Conservation (phyloP, 2,113 vertebrate species). For the Paracanthobrama guichenoti region DNA sequence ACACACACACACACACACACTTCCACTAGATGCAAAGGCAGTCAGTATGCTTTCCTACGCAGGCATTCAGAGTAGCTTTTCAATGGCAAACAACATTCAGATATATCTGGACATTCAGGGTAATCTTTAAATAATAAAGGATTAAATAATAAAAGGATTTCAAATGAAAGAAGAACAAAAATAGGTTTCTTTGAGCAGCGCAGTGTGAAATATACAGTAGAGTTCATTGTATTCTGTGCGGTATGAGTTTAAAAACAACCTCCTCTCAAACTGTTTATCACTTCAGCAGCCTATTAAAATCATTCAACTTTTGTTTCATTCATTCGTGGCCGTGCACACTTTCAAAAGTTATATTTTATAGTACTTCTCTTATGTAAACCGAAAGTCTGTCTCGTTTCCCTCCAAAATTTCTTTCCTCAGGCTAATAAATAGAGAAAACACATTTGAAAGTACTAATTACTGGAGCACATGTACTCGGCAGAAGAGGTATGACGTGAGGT, state of each 20-base stretch:
- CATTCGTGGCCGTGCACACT: not conserved
- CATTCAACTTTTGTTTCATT: not conserved
- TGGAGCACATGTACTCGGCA: slow-evolving; percentile 32
- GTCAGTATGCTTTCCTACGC: slow-evolving; percentile 32
- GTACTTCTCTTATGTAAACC: slow-evolving; percentile 41
- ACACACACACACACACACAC: slow-evolving; percentile 39
- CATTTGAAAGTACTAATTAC: slow-evolving; percentile 36
- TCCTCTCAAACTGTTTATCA: not conserved
- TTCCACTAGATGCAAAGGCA: slow-evolving; percentile 27
- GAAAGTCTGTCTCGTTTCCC: slow-evolving; percentile 6
- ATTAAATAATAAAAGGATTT: slow-evolving; percentile 33
- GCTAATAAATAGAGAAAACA: slow-evolving; percentile 37
- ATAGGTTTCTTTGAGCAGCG: slow-evolving; percentile 3
- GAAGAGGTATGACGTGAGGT: slow-evolving; percentile 30
- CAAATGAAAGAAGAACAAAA: slow-evolving; percentile 9
- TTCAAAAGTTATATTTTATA: slow-evolving; percentile 31
- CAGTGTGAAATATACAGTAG: slow-evolving; percentile 40
- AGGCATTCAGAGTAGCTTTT: slow-evolving; percentile 39
- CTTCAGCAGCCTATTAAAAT: slow-evolving; percentile 29
- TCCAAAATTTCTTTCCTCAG: not conserved
- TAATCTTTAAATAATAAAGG: slow-evolving; percentile 28
- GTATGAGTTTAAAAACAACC: slow-evolving; percentile 27
- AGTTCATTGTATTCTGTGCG: slow-evolving; percentile 23
- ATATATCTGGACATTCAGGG: slow-evolving; percentile 27
- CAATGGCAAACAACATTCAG: slow-evolving; percentile 30